These are phyloP conservation scores for Orchestes rusci DNA, from an alignment of 2,888 invertebrate species.

Conservation along the genomic window DNA sequence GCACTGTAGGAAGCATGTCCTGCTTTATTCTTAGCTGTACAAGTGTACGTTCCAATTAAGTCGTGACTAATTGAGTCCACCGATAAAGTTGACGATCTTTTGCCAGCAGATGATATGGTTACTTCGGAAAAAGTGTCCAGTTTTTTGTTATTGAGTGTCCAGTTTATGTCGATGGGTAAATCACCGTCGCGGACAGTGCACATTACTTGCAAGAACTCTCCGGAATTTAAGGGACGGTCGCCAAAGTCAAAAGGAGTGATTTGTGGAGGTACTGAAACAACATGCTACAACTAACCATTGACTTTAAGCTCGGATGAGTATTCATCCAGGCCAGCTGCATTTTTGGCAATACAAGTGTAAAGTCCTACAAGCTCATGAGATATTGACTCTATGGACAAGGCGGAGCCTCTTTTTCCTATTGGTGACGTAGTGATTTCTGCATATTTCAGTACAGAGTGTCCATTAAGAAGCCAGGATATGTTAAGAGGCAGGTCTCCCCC, in stretches of 20 bases:
- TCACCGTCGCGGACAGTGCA: constrained; percentile 62
- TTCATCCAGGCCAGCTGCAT: constrained; percentile 35
- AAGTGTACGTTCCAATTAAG: constrained; percentile 70
- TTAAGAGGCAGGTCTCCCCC: constrained; percentile 52
- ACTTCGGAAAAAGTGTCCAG: constrained; percentile 36
- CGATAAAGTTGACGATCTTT: constrained; percentile 52
- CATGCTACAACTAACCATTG: constrained; percentile 50
- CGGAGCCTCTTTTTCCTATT: constrained; percentile 45
- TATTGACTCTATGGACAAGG: constrained; percentile 59
- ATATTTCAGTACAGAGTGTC: constrained; percentile 16
- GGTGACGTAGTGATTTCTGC: constrained; percentile 35
- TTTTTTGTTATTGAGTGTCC: constrained; percentile 51
- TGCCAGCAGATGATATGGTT: constrained; percentile 35
- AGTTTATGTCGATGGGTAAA: constrained; percentile 53
- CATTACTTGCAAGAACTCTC: constrained; percentile 56
- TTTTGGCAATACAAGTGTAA: constrained; percentile 63
- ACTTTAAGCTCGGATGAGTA: constrained; percentile 51
- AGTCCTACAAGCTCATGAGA: constrained; percentile 63
- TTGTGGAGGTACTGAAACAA: constrained; percentile 54
- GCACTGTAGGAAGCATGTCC: constrained; percentile 34
- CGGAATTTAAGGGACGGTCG: constrained; percentile 52
- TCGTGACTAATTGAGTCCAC: constrained; percentile 58
- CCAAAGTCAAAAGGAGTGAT: constrained; percentile 60
- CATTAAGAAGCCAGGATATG: constrained; percentile 9
- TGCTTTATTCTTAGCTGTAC: constrained; percentile 52